phyloP scores from a whole-genome alignment of 2,113 vertebrate species.

The Isurus oxyrinchus region DNA sequence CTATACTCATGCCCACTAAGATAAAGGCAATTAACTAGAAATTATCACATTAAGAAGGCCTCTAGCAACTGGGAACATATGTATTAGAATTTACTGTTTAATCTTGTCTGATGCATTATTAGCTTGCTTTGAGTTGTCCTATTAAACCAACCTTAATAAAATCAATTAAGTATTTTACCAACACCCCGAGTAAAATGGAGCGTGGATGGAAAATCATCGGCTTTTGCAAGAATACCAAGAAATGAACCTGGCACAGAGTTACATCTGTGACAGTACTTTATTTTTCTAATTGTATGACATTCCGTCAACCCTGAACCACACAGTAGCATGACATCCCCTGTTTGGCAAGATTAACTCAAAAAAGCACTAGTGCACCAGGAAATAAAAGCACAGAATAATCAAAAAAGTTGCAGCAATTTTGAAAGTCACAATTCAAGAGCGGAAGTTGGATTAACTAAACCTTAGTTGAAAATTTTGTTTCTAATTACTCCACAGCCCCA shows the following conservation, averaged over 20 bases:
- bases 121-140: not conserved
- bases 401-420: not conserved
- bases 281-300: conserved; percentile 40
- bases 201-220: not conserved
- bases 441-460: not conserved
- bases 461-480: not conserved
- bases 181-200: not conserved
- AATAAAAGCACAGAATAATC: conserved; percentile 41
- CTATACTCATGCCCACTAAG: not conserved
- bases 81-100: not conserved
- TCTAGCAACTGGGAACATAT: not conserved
- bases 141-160: not conserved
- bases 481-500: not conserved
- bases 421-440: not conserved
- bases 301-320: conserved; percentile 73
- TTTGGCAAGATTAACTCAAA: conserved; percentile 68
- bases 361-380: conserved; percentile 48
- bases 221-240: not conserved
- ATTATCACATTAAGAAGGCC: not conserved
- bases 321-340: conserved; percentile 77
- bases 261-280: not conserved
- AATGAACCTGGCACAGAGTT: not conserved
- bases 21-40: not conserved
- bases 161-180: not conserved
- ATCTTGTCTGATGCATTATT: not conserved